These are phyloP conservation scores for Lycaena phlaeas DNA, from an alignment of 2,888 invertebrate species.

Conservation along the genomic window DNA sequence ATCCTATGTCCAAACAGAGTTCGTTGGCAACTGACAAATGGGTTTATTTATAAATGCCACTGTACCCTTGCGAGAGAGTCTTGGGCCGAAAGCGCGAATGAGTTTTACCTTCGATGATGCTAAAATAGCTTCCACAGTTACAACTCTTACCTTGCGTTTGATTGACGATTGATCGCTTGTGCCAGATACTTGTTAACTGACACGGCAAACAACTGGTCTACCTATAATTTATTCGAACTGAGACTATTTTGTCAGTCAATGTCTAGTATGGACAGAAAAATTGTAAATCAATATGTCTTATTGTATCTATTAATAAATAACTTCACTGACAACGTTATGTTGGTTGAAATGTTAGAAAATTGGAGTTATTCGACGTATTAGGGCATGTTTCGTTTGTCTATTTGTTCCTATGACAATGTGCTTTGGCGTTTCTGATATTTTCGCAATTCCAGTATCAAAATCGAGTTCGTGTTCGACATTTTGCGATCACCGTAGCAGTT, in stretches of 20 bases:
- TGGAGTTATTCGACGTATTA: background rate
- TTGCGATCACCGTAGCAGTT: slow-evolving; percentile 64
- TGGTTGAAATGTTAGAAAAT: slow-evolving; percentile 1
- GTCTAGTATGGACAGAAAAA: slow-evolving; percentile 10
- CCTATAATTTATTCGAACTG: slow-evolving; percentile 24
- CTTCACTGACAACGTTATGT: slow-evolving; percentile 3
- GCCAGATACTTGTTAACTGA: slow-evolving; percentile 66
- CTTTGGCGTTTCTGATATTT: slow-evolving; percentile 48
- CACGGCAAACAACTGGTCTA: slow-evolving; percentile 39
- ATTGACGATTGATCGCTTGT: slow-evolving; percentile 72
- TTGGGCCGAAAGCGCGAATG: slow-evolving; percentile 68
- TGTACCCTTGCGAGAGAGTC: slow-evolving; percentile 63
- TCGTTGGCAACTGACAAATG: slow-evolving; percentile 55
- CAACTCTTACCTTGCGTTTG: slow-evolving; percentile 71
- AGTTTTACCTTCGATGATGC: slow-evolving; percentile 70
- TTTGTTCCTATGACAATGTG: background rate
- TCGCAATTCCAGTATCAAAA: slow-evolving; percentile 59
- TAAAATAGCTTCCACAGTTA: slow-evolving; percentile 66
- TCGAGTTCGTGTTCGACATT: slow-evolving; percentile 70
- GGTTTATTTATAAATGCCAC: slow-evolving; percentile 64
- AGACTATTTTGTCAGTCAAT: slow-evolving; percentile 12
- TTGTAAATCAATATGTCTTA: slow-evolving; percentile 11
- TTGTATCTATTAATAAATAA: slow-evolving; percentile 11
- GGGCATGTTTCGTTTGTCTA: no score
- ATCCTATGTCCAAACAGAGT: slow-evolving; percentile 24